Base-by-base conservation (phyloP, 2,888 invertebrate species). In the Lamproptera curius region DNA sequence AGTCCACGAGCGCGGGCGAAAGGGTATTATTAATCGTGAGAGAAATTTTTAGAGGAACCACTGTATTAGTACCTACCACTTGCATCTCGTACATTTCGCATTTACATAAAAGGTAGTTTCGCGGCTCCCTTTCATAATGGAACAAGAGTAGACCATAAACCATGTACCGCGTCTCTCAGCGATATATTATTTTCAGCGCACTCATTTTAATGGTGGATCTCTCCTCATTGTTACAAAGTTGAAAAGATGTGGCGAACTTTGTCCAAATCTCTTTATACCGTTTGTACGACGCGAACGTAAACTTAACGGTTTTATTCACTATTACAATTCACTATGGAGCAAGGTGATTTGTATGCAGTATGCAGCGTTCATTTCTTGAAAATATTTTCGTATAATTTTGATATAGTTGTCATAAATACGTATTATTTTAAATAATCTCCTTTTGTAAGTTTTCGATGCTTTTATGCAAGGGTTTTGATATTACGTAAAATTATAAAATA, bases 61-160 rank as follows among this genome's bases (percentile, higher is more conserved):
- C 34, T 39, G 23, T 33, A 42, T 48, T 48, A 48, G 43, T 28
- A 28, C 28, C 37, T 16, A 16, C 16, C 16, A 40, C 36, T 23
- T 20, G 42, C 43, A 35, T 34, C 49, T 44, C 35, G 35, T 49
- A 49, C 44, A 49, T 49, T 49, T 49, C 3, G 14, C 44, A 49
- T 49, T 49, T 49, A 49, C 44, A 49, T 49, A 49, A 49, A 43
- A 43, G 49, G 44, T 44, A 44, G 36, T 40, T 49, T 49, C 44
- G 28, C 43, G 44, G 39, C 44, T 49, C 31, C 44, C 49, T 44
- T 35, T 43, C 49, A 44, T 49, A 40, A 49, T 49, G 49, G 49
- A 49, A 40, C 49, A 44, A 44, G 44, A 40, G 40, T 40, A 49
- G 43, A 49, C 44, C 49, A 49, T 49, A 49, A 49, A 49, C 43